phyloP scores from a whole-genome alignment of 1,140 invertebrate genomes.

The Eumeta japonica region DNA sequence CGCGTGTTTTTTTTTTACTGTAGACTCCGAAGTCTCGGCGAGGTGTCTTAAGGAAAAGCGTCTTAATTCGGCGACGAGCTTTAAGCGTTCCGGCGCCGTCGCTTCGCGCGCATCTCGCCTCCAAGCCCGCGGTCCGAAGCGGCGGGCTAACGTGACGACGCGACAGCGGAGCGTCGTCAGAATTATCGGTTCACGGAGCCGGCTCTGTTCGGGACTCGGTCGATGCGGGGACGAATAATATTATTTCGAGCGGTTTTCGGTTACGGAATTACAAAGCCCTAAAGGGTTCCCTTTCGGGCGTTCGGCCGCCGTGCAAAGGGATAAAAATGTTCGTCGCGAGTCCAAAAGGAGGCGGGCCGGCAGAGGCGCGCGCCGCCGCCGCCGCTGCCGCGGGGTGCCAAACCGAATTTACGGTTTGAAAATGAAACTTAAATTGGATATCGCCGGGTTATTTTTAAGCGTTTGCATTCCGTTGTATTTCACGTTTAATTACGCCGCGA shows the following conservation, averaged over 20 bases:
- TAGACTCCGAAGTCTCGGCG: no score
- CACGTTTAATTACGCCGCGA: conserved; percentile 23
- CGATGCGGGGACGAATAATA: no score
- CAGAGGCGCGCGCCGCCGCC: conserved; percentile 35
- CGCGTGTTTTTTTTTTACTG: conserved; percentile 12
- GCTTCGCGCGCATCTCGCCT: no score
- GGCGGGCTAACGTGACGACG: no score
- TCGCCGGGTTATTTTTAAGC: conserved; percentile 43
- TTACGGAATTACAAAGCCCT: conserved; percentile 41
- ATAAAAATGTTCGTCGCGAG: conserved; percentile 50
- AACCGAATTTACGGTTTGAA: conserved; percentile 53
- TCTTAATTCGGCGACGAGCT: no score
- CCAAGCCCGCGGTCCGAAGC: no score
- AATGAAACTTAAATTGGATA: conserved; percentile 56
- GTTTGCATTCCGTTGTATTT: conserved; percentile 35
- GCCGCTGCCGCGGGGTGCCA: conserved; percentile 43
- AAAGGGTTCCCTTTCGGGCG: conserved; percentile 36
- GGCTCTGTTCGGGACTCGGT: no score
- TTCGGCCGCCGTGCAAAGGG: conserved; percentile 44
- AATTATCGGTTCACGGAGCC: no score
- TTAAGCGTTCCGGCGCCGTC: no score
- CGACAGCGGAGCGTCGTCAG: no score
- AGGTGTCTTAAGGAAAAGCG: no score
- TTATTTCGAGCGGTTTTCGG: no score
- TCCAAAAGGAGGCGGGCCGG: conserved; percentile 37